Evolutionary conservation across 2,888 invertebrate species (phyloP), one percentile per base, ranked within the genome.

Genomic region (Dinocampus coccinellae): DNA sequence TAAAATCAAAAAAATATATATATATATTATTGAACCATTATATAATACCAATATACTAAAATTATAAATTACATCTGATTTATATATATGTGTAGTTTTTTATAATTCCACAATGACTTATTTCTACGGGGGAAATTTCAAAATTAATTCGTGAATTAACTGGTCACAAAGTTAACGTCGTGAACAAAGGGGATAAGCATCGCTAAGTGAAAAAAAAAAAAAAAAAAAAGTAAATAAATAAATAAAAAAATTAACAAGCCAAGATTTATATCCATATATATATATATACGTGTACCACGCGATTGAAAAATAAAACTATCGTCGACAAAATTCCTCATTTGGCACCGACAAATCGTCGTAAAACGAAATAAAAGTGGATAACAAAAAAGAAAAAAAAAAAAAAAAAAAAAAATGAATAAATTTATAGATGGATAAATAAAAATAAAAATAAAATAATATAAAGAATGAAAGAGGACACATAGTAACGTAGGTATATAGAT

Each of bases 341-440:
- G 74, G 75, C 73, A 74, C 71, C 74, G 77, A 77, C 77, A 77
- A 77, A 77, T 77, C 77, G 77, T 77, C 70, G 75, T 47, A 47
- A n/a, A 39, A 13, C 3, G 39, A 39, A 22, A 9, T n/a, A n/a
- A n/a, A 36, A 24, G 34, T 61, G 24, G 29, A 34, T n/a, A 47
- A 58, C 42, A 53, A 33, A 67, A 47, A 47, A 16, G 33, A 33
- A 47, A 20, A 13, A 61, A 60, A 47, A 60, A 60, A 33, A 62
- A 39, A 57, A 16, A 58, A 42, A 39, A 20, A 16, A 24, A 52
- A 52, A 24, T 11, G 34, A 52, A 58, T 47, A 47, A n/a, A 47
- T 47, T 16, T 20, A 39, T 39, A 39, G 39, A 39, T 39, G 39
- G 13, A 55, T 55, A 26, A 26, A 7, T 26, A 29, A 26, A 29